phyloP scores from a whole-genome alignment of 2,888 invertebrate genomes.

The Pogonocherus hispidulus region DNA sequence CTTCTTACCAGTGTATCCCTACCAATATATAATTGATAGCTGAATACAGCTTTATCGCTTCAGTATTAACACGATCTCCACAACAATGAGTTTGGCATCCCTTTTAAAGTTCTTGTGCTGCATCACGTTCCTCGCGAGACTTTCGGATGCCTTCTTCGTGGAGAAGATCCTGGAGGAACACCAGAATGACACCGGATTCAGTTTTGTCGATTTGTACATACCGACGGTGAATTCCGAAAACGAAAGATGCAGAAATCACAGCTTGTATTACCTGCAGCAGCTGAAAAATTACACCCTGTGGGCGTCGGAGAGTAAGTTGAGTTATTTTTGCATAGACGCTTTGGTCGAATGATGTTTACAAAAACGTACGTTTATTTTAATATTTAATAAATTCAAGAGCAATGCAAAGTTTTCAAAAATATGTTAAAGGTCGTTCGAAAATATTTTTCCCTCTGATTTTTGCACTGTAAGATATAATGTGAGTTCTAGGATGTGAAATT shows the following conservation, averaged over 20 bases:
- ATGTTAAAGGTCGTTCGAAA: too few relatives aligned
- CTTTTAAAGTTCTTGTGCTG: constrained; percentile 5
- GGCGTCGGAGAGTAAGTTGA: constrained; percentile 56
- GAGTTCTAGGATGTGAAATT: too few relatives aligned
- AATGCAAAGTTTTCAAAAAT: too few relatives aligned
- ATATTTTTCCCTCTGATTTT: too few relatives aligned
- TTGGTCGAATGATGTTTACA: too few relatives aligned
- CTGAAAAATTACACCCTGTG: constrained; percentile 50
- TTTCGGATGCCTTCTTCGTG: constrained; percentile 13
- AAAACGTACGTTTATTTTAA: too few relatives aligned
- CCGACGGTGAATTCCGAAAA: constrained; percentile 45
- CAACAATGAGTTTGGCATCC: constrained; percentile 8
- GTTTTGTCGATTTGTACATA: constrained; percentile 39
- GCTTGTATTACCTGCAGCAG: constrained; percentile 49
- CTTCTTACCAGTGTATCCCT: neutral
- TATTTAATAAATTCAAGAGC: too few relatives aligned
- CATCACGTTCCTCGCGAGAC: neutral
- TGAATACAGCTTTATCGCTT: neutral
- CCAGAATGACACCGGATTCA: neutral
- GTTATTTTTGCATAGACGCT: constrained; percentile 17
- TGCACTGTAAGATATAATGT: too few relatives aligned
- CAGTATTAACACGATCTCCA: neutral
- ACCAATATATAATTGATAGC: constrained; percentile 1
- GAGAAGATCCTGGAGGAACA: constrained; percentile 30
- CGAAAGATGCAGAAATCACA: constrained; percentile 49